Conservation (phyloP, 1,140 invertebrate genomes). For the Hypsibius dujardini region DNA sequence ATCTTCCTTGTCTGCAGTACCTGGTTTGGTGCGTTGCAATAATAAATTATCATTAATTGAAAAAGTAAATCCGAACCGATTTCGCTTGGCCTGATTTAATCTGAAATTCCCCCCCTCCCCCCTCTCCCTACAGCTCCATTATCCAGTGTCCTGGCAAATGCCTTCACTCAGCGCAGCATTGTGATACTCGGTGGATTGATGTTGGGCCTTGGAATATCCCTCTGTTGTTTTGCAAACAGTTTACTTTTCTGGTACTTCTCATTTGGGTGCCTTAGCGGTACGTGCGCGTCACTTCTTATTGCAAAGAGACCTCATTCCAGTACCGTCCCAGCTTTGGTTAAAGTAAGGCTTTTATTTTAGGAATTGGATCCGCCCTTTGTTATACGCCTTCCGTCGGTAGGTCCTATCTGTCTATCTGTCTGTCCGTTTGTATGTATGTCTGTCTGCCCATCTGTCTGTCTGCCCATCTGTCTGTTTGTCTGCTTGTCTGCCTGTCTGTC, state of each 20-base stretch:
- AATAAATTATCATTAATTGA: neutral
- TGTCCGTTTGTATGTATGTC: too few species aligned
- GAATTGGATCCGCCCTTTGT: constrained; percentile 53
- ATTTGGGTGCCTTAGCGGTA: constrained; percentile 49
- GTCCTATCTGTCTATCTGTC: too few species aligned
- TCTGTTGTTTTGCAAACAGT: constrained; percentile 50
- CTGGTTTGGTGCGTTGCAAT: constrained; percentile 2
- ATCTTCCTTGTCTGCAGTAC: neutral
- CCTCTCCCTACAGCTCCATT: constrained; percentile 42
- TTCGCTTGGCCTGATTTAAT: too few species aligned
- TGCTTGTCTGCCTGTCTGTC: too few species aligned
- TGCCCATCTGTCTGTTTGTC: too few species aligned
- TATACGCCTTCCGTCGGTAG: constrained; percentile 75
- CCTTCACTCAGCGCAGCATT: constrained; percentile 51
- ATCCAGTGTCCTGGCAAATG: constrained; percentile 53
- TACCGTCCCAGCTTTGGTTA: too few species aligned
- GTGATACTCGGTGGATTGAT: constrained; percentile 54
- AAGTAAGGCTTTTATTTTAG: constrained; percentile 37
- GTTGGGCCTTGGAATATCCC: constrained; percentile 47
- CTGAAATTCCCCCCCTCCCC: neutral
- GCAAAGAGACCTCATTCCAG: too few species aligned
- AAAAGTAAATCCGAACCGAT: neutral
- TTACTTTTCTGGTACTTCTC: constrained; percentile 51
- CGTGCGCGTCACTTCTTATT: too few species aligned
- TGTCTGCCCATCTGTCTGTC: too few species aligned